Base-by-base conservation (phyloP, 2,888 invertebrate genomes). In the Erebia palarica region DNA sequence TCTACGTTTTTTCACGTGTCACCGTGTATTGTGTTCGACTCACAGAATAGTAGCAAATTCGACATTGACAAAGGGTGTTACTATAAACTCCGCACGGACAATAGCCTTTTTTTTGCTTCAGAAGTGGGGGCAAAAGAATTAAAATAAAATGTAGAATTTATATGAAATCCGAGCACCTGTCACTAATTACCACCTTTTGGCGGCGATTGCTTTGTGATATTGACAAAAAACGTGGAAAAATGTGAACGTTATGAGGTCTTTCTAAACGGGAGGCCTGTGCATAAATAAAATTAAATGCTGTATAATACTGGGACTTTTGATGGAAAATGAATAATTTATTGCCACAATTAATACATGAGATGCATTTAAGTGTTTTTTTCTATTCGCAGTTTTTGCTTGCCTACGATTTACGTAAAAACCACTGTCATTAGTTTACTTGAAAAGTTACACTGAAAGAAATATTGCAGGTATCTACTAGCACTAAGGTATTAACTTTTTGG, bases 161-260 rank as follows among this genome's bases (percentile, higher is more conserved):
- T 91, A 79, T 80, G 80, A 83, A 87, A 88, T 86, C 81, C 83
- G 82, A 87, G 86, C 91, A 93, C 92, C 92, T 92, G 92, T 92
- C 87, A 81, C 90, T 92, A 92, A 92, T 92, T 92, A 89, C 92
- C 91, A 91, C 88, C 91, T 91, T 91, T 91, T 87, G 91, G 89
- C 92, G 92, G 91, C 83, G 79, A 80, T 79, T 67, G 78, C 82
- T 82, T 88, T 86, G 83, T 83, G 81, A 84, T 78, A 80, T 78
- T 81, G 82, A 47, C 44, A 84, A 82, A 79, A 83, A 82, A 73
- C 71, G 57, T 58, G 57, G 57, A 58, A 58, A 58, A 58, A 58
- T 75, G 74, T 77, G 75, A 74, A 68, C 73, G 75, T 78, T 78
- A 78, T 76, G 75, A 70, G 75, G 74, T 73, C 69, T 73, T 75